Evolutionary conservation across 2,113 vertebrate species (phyloP), one percentile per base, ranked within the genome.

Genomic region (Columba livia): DNA sequence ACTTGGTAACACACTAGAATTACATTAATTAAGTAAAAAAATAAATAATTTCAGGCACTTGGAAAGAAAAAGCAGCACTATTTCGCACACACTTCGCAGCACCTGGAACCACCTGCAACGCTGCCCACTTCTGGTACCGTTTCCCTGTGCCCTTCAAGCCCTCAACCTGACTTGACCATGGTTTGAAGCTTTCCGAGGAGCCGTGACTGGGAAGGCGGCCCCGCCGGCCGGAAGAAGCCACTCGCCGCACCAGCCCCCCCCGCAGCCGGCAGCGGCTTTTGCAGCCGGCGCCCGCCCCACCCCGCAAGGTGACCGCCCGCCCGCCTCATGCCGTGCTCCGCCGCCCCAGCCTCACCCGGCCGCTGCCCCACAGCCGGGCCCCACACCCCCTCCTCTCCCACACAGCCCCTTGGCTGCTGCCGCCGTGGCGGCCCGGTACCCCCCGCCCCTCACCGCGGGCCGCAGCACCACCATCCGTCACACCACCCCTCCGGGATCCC

Each of bases 381-480:
- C 15, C 16, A 11, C 14, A 4, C 10, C 18, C 60, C 8, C 19
- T 6, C 56, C 32, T 4, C 14, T 8, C 18, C 61, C 67, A 6
- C 44, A 5, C 60, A 15, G 4, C 18, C 34, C 53, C 31, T 1
- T 11, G 21, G 4, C 29, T 6, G 4, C 29, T 6, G 12, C 38
- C 8, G 9, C 61, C 12, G 11, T 3, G 9, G 9, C n/a, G 3
- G 3, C n/a, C 21, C 58, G 1, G 2, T 24, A 2, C 83, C 69
- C 62, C 56, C 69, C 40, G 15, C 31, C 44, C 17, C 23, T 28
- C 60, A 42, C 44, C 14, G 18, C 38, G 1, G 20, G 4, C n/a
- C 3, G 1, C 2, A 19, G 9, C 31, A 1, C 32, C 16, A 8
- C n/a, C 10, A 12, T 9, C 12, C 2, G 10, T 8, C 34, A 1